phyloP scores from a whole-genome alignment of 2,888 invertebrate species.

The Gymnocheta viridis region DNA sequence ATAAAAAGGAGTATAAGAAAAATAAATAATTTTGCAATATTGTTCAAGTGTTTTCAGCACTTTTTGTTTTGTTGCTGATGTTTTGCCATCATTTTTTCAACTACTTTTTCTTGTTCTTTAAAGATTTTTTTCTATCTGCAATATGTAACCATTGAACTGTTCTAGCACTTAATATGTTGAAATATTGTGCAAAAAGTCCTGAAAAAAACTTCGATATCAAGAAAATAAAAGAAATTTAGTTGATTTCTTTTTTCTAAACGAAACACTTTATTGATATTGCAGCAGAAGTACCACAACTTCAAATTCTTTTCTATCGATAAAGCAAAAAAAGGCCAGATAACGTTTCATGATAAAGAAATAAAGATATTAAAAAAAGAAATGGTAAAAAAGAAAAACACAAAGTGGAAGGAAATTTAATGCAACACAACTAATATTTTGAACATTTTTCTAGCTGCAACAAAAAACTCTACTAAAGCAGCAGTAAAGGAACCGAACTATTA shows the following conservation, averaged over 20 bases:
- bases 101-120: neutral
- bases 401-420: conserved; percentile 55
- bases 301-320: conserved; percentile 33
- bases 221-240: conserved; percentile 32
- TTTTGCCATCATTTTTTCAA: neutral
- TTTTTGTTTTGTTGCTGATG: neutral
- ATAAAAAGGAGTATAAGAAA: neutral
- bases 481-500: conserved; percentile 6
- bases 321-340: conserved; percentile 39
- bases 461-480: neutral
- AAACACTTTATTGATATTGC: conserved; percentile 57
- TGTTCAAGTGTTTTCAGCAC: conserved; percentile 43
- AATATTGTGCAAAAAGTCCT: neutral
- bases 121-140: conserved; percentile 15
- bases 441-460: conserved; percentile 34
- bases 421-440: conserved; percentile 45
- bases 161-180: conserved; percentile 26
- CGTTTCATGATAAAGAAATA: neutral
- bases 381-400: conserved; percentile 13
- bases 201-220: neutral
- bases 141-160: conserved; percentile 36
- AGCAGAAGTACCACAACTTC: conserved; percentile 47
- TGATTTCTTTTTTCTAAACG: neutral
- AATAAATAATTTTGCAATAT: conserved; percentile 23
- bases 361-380: neutral